Base-by-base conservation (phyloP, 2,888 invertebrate genomes). In the Agrenia bidenticulata region DNA sequence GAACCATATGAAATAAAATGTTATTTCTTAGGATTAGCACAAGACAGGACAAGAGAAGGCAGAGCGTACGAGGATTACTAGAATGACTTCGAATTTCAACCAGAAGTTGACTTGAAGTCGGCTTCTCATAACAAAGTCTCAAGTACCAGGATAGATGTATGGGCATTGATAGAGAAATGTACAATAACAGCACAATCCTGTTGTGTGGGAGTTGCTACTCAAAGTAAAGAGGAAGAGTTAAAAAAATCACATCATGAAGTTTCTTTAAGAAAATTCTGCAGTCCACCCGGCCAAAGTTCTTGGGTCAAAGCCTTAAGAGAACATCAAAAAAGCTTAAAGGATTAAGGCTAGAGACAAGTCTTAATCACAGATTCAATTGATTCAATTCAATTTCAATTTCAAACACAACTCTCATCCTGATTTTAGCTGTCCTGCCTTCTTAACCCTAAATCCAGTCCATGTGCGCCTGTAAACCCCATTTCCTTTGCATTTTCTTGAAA, bases 371-470 rank as follows among this genome's bases (percentile, higher is more conserved):
- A 17, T 4, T 51, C 51, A 51, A 24, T 24, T 19, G 21, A 24
- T 51, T 51, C 51, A 51, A 51, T 51, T 51, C 24, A 51, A 51
- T 23, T 15, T 24, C 51, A 51, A 51, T 51, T 51, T 51, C 23
- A 51, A 51, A 11, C 51, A 23, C 24, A 13, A 51, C 24, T 51
- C 51, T 51, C 51, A 13, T 24, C 13, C 24, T 23, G 2, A 23
- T 7, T 23, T 4, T 11, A 5, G 23, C 24, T 51, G 4, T 4
- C 17, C 24, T 51, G 51, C 23, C 51, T 51, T 24, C 45, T 15
- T 19, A 45, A 15, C 15, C 15, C 51, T 51, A 51, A 51, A 51
- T 51, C 24, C 51, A 51, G 51, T 51, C 51, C 51, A 51, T 51
- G 24, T 51, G 51, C 24, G 51, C 21, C 24, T 15, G 51, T 19